These are phyloP conservation scores for Diplazon laetatorius DNA, from an alignment of 2,888 invertebrate genomes.

Conservation along the genomic window DNA sequence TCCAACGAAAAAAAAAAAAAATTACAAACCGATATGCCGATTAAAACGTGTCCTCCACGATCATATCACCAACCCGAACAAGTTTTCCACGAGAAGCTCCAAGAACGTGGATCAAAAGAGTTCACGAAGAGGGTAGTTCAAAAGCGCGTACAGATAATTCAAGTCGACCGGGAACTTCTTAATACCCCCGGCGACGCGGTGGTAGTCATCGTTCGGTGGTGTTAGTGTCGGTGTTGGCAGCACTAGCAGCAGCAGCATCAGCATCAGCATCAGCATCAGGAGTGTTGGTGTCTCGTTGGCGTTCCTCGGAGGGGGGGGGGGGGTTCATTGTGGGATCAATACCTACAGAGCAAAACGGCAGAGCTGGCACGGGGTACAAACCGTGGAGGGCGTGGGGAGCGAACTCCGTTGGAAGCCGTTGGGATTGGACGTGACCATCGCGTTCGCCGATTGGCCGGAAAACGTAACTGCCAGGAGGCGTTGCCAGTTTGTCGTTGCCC, in stretches of 20 bases:
- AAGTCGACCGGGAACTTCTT: slow-evolving; percentile 76
- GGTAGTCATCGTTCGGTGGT: slow-evolving; percentile 54
- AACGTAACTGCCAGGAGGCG: slow-evolving; percentile 80
- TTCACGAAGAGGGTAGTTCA: slow-evolving; percentile 26
- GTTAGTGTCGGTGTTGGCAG: slow-evolving; percentile 40
- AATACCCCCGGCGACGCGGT: slow-evolving; percentile 72
- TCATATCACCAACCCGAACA: too few relatives aligned
- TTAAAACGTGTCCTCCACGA: too few relatives aligned
- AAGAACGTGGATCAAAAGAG: too few relatives aligned
- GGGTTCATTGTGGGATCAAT: slow-evolving; percentile 83
- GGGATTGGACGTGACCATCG: slow-evolving; percentile 78
- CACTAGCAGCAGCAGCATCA: too few relatives aligned
- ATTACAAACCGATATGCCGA: too few relatives aligned
- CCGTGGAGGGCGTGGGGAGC: slow-evolving; percentile 81
- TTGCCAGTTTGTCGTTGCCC: slow-evolving; percentile 68
- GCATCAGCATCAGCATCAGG: too few relatives aligned
- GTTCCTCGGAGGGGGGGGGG: too few relatives aligned
- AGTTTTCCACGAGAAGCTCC: too few relatives aligned
- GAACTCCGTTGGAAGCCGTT: slow-evolving; percentile 68
- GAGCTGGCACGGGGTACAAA: slow-evolving; percentile 29
- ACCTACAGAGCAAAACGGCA: slow-evolving; percentile 66
- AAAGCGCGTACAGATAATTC: slow-evolving; percentile 71
- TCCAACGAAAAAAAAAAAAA: too few relatives aligned
- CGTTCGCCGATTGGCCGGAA: slow-evolving; percentile 72
- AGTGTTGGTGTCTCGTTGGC: too few relatives aligned